phyloP scores from a whole-genome alignment of 1,140 invertebrate species.

The Drosophila pachea region DNA sequence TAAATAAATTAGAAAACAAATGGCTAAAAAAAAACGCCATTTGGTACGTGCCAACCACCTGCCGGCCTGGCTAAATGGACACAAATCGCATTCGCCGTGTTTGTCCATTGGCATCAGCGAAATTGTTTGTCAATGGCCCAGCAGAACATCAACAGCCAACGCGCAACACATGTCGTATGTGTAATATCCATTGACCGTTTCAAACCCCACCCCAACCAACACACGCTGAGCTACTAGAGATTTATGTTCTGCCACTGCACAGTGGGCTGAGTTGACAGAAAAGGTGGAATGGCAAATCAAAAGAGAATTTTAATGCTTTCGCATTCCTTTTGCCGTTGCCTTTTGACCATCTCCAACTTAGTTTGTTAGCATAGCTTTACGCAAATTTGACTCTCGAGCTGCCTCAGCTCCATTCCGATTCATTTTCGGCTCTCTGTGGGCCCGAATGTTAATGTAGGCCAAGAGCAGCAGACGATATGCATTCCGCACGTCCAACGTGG shows the following conservation, averaged over 20 bases:
- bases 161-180: constrained; percentile 54
- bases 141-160: constrained; percentile 15
- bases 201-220: not conserved
- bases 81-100: not conserved
- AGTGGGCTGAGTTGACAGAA: not conserved
- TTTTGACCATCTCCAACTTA: too few relatives aligned
- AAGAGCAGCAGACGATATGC: constrained; percentile 37
- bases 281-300: not conserved
- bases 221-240: constrained; percentile 20
- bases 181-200: constrained; percentile 19
- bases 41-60: constrained; percentile 26
- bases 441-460: constrained; percentile 42
- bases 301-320: too few relatives aligned
- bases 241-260: constrained; percentile 19
- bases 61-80: constrained; percentile 27
- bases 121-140: constrained; percentile 47
- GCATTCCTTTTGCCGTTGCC: too few relatives aligned
- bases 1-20: constrained; percentile 49
- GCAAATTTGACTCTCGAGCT: not conserved
- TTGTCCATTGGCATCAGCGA: constrained; percentile 43
- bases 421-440: constrained; percentile 1
- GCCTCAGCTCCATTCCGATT: constrained; percentile 5
- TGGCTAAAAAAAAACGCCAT: not conserved
- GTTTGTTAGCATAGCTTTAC: not conserved
- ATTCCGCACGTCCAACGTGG: constrained; percentile 7